Evolutionary conservation across 2,888 invertebrate genomes (phyloP).

Genomic region (Parnassius orleans): DNA sequence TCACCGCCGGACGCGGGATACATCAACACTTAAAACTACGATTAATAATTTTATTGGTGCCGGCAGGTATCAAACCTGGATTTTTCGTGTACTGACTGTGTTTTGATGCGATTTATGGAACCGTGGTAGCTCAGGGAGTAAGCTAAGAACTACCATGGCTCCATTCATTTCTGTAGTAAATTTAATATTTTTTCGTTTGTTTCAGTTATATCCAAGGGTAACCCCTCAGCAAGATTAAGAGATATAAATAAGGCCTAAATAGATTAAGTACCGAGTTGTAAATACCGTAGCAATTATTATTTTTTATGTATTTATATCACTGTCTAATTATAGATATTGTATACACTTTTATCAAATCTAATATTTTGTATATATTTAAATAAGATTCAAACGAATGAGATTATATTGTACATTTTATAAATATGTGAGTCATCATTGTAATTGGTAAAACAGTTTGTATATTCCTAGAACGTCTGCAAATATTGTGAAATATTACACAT

Average conservation of each 20-base stretch:
- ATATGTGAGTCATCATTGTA: slow-evolving; percentile 71
- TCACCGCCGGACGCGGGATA: too few relatives aligned
- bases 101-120: too few relatives aligned
- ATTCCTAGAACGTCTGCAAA: slow-evolving; percentile 73
- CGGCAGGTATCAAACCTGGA: too few relatives aligned
- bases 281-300: slow-evolving; percentile 72
- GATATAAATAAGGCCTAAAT: slow-evolving; percentile 56
- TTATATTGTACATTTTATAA: slow-evolving; percentile 81
- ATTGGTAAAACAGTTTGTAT: slow-evolving; percentile 75
- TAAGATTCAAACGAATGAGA: slow-evolving; percentile 74
- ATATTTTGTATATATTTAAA: slow-evolving; percentile 80
- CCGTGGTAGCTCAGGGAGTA: too few relatives aligned
- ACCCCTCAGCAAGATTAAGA: slow-evolving; percentile 77
- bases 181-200: slow-evolving; percentile 36
- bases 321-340: slow-evolving; percentile 73
- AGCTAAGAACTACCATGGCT: too few relatives aligned
- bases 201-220: slow-evolving; percentile 84
- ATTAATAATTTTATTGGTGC: too few relatives aligned
- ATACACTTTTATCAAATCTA: slow-evolving; percentile 78
- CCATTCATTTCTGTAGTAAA: not conserved
- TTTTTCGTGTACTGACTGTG: too few relatives aligned
- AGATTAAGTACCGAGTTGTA: slow-evolving; percentile 47
- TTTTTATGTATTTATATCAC: slow-evolving; percentile 78
- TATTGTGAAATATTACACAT: slow-evolving; percentile 77
- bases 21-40: too few relatives aligned